Conservation (phyloP, 2,888 invertebrate species). For the Mesochorus sp. region DNA sequence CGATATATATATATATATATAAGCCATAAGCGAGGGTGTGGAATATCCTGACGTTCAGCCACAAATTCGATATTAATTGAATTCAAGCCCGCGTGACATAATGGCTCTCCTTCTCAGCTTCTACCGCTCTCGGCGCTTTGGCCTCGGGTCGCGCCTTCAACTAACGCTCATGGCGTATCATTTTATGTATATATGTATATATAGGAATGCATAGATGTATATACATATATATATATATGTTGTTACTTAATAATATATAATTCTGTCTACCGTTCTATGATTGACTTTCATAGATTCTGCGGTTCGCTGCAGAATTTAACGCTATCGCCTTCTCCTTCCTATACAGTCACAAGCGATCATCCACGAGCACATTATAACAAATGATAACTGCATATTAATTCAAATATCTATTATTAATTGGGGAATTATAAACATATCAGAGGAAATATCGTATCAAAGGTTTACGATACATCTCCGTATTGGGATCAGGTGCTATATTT, state of each 20-base stretch:
- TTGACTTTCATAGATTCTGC: neutral
- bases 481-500: no score
- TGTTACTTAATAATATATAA: slow-evolving; percentile 1
- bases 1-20: neutral
- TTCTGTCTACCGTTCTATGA: neutral
- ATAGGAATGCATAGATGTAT: neutral
- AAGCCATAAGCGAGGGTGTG: neutral
- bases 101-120: slow-evolving; percentile 43
- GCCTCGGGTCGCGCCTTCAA: slow-evolving; percentile 1
- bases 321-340: no score
- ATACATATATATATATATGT: neutral
- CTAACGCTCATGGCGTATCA: neutral
- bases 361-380: no score
- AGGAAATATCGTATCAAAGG: no score
- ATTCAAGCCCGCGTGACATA: slow-evolving; percentile 49
- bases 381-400: no score
- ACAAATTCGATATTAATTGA: slow-evolving; percentile 56
- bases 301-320: neutral
- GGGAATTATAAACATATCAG: no score
- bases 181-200: neutral
- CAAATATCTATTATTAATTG: no score
- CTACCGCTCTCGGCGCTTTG: slow-evolving; percentile 10
- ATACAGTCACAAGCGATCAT: no score
- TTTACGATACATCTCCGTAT: no score
- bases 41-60: slow-evolving; percentile 43